These are phyloP conservation scores for Entelurus aequoreus DNA, from an alignment of 2,113 vertebrate genomes.

Conservation along the genomic window DNA sequence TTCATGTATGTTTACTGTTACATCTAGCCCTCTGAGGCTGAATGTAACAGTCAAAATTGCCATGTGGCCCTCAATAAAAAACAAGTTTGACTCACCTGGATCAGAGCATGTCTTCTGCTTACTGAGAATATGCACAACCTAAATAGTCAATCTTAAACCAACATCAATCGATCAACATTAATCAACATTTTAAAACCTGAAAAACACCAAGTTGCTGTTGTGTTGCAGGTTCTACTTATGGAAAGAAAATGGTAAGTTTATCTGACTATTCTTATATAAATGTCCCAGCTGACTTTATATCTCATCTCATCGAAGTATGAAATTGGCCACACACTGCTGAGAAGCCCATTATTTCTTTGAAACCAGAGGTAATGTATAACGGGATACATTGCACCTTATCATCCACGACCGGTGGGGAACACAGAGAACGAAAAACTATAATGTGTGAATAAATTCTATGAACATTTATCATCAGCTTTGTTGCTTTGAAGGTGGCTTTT, in stretches of 20 bases:
- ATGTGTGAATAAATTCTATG: background rate
- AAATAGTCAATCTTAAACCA: no score
- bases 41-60: no score
- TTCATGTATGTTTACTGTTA: no score
- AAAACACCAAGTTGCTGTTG: background rate
- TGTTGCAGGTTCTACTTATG: background rate
- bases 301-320: constrained; percentile 18
- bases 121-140: no score
- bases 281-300: background rate
- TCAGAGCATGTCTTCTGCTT: no score
- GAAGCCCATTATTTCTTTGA: background rate
- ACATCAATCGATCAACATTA: no score
- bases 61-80: no score
- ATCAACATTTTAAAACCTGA: no score
- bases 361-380: constrained; percentile 14
- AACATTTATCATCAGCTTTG: background rate
- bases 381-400: background rate
- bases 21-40: no score
- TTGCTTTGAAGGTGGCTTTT: background rate
- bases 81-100: no score
- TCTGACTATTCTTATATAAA: background rate
- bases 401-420: constrained; percentile 10
- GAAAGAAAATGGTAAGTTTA: background rate
- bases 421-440: constrained; percentile 2
- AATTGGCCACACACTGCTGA: constrained; percentile 13